A percentile compares a stretch with the other conserved stretches of the same genome.
phyloP scores from a whole-genome alignment of 2,113 vertebrate genomes.

The Dicerorhinus sumatrensis region DNA sequence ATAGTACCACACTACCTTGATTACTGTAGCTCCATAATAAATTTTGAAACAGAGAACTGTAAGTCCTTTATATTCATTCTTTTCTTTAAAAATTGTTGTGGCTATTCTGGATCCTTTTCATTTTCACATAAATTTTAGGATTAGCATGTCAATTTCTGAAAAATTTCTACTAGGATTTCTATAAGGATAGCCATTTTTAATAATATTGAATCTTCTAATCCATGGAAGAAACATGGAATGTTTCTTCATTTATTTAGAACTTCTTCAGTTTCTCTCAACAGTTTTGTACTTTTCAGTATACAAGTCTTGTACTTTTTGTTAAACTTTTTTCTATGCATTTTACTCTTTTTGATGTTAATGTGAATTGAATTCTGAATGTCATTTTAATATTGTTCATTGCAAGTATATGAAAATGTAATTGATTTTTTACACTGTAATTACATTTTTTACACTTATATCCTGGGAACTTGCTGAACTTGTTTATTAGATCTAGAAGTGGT shows the following conservation, averaged over 20 bases:
- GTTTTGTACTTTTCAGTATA: background rate
- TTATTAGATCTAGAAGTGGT: background rate
- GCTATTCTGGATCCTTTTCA: background rate
- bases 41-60: background rate
- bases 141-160: background rate
- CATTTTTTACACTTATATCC: background rate
- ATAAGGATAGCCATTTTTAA: background rate
- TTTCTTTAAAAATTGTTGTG: background rate
- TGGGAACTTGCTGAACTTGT: background rate
- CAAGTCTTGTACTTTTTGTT: background rate
- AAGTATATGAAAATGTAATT: background rate
- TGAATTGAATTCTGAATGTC: background rate
- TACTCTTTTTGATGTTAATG: background rate
- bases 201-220: background rate
- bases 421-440: background rate
- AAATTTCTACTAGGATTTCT: background rate
- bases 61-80: background rate
- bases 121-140: background rate
- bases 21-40: background rate
- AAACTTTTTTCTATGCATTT: background rate
- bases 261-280: background rate
- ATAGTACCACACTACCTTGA: background rate
- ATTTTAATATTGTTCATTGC: background rate
- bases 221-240: background rate
- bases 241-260: background rate